A percentile compares a stretch with the other conserved stretches of the same genome.
Conservation (phyloP, 2,113 vertebrate species). For the Plotosus lineatus region DNA sequence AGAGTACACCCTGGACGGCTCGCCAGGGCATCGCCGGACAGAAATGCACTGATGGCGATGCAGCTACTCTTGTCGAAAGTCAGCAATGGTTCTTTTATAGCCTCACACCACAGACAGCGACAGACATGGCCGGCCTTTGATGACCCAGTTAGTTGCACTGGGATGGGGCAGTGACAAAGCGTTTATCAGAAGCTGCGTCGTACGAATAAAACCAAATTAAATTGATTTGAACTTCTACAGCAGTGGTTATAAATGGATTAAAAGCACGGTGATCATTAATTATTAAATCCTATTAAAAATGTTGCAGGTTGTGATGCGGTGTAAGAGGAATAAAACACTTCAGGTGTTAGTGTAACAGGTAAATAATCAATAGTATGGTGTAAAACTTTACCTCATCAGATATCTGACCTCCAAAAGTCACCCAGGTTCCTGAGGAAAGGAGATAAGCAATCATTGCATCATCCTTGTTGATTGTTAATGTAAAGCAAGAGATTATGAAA, state of each 20-base stretch:
- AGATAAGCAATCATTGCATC: slow-evolving; percentile 15
- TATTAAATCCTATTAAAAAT: neutral
- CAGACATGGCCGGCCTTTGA: too few relatives aligned
- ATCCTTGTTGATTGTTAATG: too few relatives aligned
- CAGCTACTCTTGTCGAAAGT: too few relatives aligned
- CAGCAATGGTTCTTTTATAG: too few relatives aligned
- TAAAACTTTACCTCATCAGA: slow-evolving; percentile 79
- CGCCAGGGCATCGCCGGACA: too few relatives aligned
- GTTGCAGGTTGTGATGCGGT: neutral
- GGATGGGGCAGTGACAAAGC: too few relatives aligned
- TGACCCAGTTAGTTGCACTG: too few relatives aligned
- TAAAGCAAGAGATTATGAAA: neutral
- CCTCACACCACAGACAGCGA: too few relatives aligned
- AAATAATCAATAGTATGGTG: neutral
- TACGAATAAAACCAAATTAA: too few relatives aligned
- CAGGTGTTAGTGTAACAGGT: neutral
- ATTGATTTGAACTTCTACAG: neutral
- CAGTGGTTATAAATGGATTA: neutral
- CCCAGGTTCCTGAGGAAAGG: slow-evolving; percentile 81
- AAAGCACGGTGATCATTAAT: neutral
- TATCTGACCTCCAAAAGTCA: slow-evolving; percentile 87
- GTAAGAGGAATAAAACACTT: neutral
- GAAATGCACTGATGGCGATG: too few relatives aligned
- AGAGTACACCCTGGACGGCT: too few relatives aligned
- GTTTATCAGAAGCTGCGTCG: too few relatives aligned